Conservation (phyloP, 2,888 invertebrate species). For the Chaetoderma sp. region DNA sequence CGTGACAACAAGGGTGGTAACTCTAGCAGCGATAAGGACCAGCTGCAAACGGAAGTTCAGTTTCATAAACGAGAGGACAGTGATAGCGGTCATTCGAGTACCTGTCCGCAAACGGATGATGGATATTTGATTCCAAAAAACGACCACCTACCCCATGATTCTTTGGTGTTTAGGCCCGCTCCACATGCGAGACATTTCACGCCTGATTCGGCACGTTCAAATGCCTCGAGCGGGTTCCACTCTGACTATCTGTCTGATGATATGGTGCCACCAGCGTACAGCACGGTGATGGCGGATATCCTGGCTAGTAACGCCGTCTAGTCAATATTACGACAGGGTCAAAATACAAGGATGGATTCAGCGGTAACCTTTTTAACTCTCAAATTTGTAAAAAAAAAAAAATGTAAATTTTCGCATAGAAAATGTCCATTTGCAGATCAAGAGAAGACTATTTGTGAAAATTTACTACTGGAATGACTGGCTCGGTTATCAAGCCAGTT, state of each 20-base stretch:
- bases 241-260: conserved; percentile 49
- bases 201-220: conserved; percentile 32
- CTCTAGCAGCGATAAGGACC: conserved; percentile 12
- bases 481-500: too few species aligned
- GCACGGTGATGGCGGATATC: conserved; percentile 50
- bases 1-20: conserved; percentile 19
- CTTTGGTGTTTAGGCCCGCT: conserved; percentile 1
- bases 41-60: conserved; percentile 48
- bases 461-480: too few species aligned
- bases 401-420: too few species aligned
- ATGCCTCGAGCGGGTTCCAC: conserved; percentile 45
- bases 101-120: conserved; percentile 43
- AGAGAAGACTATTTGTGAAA: too few species aligned
- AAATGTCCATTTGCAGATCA: too few species aligned
- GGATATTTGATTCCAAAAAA: conserved; percentile 57
- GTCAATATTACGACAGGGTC: too few species aligned
- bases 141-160: background rate
- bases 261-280: conserved; percentile 54
- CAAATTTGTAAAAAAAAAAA: too few species aligned
- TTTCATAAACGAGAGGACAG: conserved; percentile 53
- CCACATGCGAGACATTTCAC: conserved; percentile 16
- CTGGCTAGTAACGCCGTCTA: too few species aligned
- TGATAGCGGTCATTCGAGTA: conserved; percentile 60
- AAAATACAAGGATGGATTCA: too few species aligned
- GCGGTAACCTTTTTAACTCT: too few species aligned